Evolutionary conservation across 2,113 vertebrate genomes (phyloP).

Genomic region (Spea bombifrons): DNA sequence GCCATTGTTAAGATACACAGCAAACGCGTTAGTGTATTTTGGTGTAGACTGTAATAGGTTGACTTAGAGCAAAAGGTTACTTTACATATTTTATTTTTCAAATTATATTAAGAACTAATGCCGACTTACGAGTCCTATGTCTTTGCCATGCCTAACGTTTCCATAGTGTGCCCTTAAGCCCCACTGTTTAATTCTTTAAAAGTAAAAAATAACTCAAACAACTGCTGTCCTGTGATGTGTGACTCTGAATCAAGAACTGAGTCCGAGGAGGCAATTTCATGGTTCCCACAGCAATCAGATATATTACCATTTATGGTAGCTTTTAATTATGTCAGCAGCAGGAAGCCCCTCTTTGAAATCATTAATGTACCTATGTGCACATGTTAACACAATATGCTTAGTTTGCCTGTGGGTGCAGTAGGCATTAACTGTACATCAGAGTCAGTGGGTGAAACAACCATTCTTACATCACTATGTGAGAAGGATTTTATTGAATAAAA

Average conservation of each 20-base stretch:
- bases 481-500: not conserved
- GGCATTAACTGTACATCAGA: not conserved
- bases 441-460: not conserved
- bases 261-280: not conserved
- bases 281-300: not conserved
- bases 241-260: not conserved
- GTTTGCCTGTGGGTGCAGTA: not conserved
- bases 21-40: too few species aligned
- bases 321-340: conserved; percentile 2
- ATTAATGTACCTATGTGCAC: not conserved
- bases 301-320: not conserved
- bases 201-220: not conserved
- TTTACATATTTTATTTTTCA: not conserved
- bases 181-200: not conserved
- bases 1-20: too few species aligned
- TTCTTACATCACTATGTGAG: not conserved
- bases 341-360: not conserved
- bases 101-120: not conserved
- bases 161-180: not conserved
- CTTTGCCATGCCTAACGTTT: not conserved
- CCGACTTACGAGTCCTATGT: not conserved
- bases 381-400: conserved; percentile 6
- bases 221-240: not conserved
- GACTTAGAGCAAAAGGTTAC: too few species aligned
- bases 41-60: too few species aligned